Evolutionary conservation across 2,888 invertebrate genomes (phyloP).

Genomic region (Mesorhabditis spiculigera): DNA sequence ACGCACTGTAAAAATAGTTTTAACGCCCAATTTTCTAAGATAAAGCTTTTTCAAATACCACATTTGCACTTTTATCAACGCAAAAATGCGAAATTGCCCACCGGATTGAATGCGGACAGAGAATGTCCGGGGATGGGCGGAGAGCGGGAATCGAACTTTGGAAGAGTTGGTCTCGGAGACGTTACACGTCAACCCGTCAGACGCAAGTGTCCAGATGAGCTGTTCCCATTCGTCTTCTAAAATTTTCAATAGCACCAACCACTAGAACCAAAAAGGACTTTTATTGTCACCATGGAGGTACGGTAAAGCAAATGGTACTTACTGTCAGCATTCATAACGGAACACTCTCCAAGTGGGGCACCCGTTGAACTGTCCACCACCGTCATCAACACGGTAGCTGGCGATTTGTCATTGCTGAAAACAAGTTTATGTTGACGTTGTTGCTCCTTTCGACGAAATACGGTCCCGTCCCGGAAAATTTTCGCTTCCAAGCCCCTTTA

Average conservation of each 20-base stretch:
- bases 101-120: conserved; percentile 42
- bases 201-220: conserved; percentile 42
- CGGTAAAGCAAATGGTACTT: neutral
- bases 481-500: too few species aligned
- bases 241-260: neutral
- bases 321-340: conserved; percentile 24
- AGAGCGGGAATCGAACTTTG: conserved; percentile 22
- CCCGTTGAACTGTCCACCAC: conserved; percentile 40
- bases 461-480: too few species aligned
- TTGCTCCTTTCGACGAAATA: too few species aligned
- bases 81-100: conserved; percentile 6
- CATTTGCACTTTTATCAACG: too few species aligned
- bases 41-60: too few species aligned
- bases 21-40: too few species aligned
- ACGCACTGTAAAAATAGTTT: conserved; percentile 8
- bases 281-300: neutral
- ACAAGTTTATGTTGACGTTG: neutral
- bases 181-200: conserved; percentile 33
- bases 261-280: neutral
- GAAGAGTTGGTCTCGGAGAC: conserved; percentile 21
- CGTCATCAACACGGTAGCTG: conserved; percentile 29
- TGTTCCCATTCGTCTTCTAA: conserved; percentile 31
- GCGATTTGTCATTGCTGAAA: conserved; percentile 23
- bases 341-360: conserved; percentile 32
- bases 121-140: conserved; percentile 32